Conservation (phyloP, 2,888 invertebrate genomes). For the Schizotus pectinicornis region DNA sequence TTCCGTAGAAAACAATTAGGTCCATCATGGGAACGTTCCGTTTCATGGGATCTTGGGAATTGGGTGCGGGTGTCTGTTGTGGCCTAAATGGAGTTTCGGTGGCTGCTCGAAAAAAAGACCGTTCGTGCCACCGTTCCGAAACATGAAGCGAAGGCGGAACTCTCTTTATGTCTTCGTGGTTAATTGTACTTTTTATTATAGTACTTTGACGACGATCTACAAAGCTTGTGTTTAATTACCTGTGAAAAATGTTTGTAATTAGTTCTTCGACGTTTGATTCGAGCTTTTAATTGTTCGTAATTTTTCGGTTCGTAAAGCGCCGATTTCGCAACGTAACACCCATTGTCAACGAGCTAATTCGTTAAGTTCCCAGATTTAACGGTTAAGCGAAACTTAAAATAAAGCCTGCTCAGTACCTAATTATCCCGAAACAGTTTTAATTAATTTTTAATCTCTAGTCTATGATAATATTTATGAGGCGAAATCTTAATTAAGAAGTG, state of each 20-base stretch:
- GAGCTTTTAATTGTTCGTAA: conserved; percentile 12
- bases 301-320: conserved; percentile 2
- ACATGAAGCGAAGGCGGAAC: neutral
- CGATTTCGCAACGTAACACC: too few species aligned
- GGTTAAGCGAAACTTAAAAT: too few species aligned
- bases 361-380: too few species aligned
- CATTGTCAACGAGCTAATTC: too few species aligned
- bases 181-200: neutral
- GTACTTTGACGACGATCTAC: conserved; percentile 6
- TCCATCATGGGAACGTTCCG: conserved; percentile 8
- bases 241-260: conserved; percentile 9
- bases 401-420: too few species aligned
- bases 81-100: conserved; percentile 5
- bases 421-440: too few species aligned
- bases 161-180: conserved; percentile 1
- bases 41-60: conserved; percentile 6
- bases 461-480: too few species aligned
- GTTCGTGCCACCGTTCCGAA: neutral
- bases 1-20: neutral
- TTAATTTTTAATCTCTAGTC: too few species aligned
- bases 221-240: conserved; percentile 9
- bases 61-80: neutral
- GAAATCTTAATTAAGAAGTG: too few species aligned
- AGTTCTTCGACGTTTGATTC: conserved; percentile 11
- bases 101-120: conserved; percentile 1